Percentiles rank a stretch among this genome's conserved stretches.
phyloP scores from a whole-genome alignment of 2,113 vertebrate species.

The Petromus typicus region DNA sequence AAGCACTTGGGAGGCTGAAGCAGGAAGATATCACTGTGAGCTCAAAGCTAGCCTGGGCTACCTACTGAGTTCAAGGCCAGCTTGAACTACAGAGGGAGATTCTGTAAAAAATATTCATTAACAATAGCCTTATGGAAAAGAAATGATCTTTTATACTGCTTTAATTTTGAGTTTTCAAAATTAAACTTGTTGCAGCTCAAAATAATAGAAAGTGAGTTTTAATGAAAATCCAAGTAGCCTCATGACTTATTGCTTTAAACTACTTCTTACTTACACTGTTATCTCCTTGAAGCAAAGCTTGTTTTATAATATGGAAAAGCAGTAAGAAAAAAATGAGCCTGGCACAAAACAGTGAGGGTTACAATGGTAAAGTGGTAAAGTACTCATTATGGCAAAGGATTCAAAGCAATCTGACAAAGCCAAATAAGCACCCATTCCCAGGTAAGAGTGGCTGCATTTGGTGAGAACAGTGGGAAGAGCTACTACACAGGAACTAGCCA shows the following conservation, averaged over 20 bases:
- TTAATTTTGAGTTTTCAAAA: not conserved
- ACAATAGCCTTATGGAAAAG: not conserved
- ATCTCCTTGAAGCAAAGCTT: conserved; percentile 6
- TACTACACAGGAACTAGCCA: not conserved
- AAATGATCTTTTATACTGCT: not conserved
- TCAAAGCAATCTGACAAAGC: not conserved
- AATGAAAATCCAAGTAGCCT: not conserved
- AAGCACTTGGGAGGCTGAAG: not conserved
- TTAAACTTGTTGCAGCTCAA: not conserved
- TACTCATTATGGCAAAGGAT: not conserved
- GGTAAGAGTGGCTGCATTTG: not conserved
- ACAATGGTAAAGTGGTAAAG: not conserved
- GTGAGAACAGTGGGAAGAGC: not conserved
- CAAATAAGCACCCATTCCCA: not conserved
- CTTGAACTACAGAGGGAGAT: not conserved
- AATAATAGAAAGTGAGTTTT: not conserved
- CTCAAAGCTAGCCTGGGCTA: not conserved
- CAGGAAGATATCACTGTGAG: not conserved
- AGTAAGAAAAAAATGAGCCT: not conserved
- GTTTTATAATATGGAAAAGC: not conserved
- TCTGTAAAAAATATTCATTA: not conserved
- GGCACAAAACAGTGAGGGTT: not conserved
- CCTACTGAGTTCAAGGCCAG: not conserved
- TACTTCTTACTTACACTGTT: not conserved
- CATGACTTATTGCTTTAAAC: not conserved